A percentile compares a stretch with the other conserved stretches of the same genome.
Conservation (phyloP, 2,888 invertebrate genomes). For the Coelopa pilipes region DNA sequence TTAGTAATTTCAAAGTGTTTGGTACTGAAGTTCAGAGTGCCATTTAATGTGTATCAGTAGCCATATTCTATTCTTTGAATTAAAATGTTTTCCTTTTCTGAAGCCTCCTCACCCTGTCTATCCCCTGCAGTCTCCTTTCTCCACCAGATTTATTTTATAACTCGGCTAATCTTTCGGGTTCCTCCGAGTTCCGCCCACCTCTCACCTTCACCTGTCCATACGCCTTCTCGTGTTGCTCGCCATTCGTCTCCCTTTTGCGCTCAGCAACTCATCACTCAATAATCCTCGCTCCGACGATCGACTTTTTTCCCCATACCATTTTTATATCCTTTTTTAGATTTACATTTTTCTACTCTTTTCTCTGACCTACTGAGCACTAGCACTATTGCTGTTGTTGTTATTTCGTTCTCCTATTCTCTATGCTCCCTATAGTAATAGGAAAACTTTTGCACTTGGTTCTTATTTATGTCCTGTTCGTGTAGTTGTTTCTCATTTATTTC, state of each 20-base stretch:
- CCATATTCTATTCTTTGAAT: too few species aligned
- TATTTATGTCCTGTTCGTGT: constrained; percentile 27
- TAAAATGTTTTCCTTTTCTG: too few species aligned
- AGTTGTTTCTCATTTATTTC: constrained; percentile 33
- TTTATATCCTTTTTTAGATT: constrained; percentile 1
- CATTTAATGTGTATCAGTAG: too few species aligned
- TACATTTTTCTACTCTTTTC: constrained; percentile 9
- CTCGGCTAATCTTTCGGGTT: too few species aligned
- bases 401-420: constrained; percentile 12
- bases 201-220: background rate
- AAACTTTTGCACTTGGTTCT: constrained; percentile 29
- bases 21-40: too few species aligned
- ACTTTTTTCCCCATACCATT: constrained; percentile 1
- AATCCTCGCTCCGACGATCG: background rate
- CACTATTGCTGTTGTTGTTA: background rate
- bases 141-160: too few species aligned
- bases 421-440: constrained; percentile 18
- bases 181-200: too few species aligned
- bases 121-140: too few species aligned
- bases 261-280: background rate
- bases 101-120: too few species aligned
- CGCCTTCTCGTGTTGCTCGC: background rate
- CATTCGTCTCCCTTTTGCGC: background rate
- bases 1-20: too few species aligned
- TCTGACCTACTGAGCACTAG: constrained; percentile 25